Conservation (phyloP, 2,113 vertebrate genomes). For the Climacteris rufus region DNA sequence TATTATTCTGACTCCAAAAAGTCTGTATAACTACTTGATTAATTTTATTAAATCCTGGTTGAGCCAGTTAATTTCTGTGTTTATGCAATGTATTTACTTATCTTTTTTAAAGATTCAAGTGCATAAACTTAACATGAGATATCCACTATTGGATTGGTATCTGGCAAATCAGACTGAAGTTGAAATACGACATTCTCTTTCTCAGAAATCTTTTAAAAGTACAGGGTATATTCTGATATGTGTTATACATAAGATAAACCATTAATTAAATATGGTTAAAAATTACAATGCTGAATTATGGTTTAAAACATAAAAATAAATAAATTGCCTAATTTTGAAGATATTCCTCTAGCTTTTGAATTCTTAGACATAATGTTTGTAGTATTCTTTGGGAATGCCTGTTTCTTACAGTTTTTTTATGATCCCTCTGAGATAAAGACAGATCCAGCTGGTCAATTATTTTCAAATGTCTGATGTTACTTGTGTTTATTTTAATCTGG, state of each 20-base stretch:
- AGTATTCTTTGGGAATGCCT: not conserved
- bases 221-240: not conserved
- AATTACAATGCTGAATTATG: not conserved
- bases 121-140: slow-evolving; percentile 46
- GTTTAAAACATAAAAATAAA: not conserved
- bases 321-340: slow-evolving; percentile 43
- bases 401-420: slow-evolving; percentile 26
- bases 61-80: not conserved
- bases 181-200: not conserved
- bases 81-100: slow-evolving; percentile 10
- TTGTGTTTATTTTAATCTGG: slow-evolving; percentile 57
- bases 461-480: slow-evolving; percentile 56
- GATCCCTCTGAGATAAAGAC: slow-evolving; percentile 34
- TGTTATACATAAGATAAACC: not conserved
- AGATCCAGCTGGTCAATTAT: slow-evolving; percentile 68
- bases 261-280: not conserved
- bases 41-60: not conserved
- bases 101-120: slow-evolving; percentile 45
- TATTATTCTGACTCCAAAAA: not conserved
- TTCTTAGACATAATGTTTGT: not conserved
- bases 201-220: slow-evolving; percentile 25
- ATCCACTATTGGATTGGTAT: slow-evolving; percentile 12
- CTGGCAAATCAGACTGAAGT: slow-evolving; percentile 20
- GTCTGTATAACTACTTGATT: not conserved
- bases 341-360: not conserved